These are phyloP conservation scores for Lycopodina hypogea DNA, from an alignment of 37 sponge, comb jelly and placozoan species.

Conservation along the genomic window DNA sequence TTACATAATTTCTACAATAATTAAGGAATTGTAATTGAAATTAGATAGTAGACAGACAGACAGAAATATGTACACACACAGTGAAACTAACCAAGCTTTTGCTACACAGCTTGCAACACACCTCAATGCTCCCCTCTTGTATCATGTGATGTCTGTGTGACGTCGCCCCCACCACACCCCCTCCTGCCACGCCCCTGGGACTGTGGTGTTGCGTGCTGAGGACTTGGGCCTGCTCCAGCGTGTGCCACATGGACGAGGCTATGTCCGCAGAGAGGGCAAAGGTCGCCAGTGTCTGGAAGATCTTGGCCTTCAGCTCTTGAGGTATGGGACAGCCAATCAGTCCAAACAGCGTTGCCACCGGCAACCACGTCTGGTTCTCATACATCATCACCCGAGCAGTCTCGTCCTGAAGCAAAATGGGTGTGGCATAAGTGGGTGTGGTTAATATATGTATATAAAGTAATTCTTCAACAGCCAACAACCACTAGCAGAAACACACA, in stretches of 20 bases:
- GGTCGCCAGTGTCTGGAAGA: conserved; percentile 73
- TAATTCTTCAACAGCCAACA: too few relatives aligned
- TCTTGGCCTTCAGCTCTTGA: conserved; percentile 79
- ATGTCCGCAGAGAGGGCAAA: conserved; percentile 87
- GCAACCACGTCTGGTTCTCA: conserved; percentile 80
- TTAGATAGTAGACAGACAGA: too few relatives aligned
- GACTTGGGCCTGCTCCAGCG: conserved; percentile 69
- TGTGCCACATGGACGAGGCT: conserved; percentile 75
- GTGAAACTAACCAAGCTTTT: too few relatives aligned
- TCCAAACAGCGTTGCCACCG: conserved; percentile 77
- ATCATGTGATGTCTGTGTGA: not conserved
- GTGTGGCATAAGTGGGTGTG: too few relatives aligned
- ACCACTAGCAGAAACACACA: not conserved
- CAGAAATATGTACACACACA: too few relatives aligned
- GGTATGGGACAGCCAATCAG: conserved; percentile 89
- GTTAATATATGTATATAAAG: too few relatives aligned
- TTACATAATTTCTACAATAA: too few relatives aligned
- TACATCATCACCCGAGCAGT: conserved; percentile 78
- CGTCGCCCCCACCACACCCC: not conserved
- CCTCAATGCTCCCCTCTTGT: conserved; percentile 67
- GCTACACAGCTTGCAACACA: conserved; percentile 3
- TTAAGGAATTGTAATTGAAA: too few relatives aligned
- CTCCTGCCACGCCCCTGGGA: not conserved
- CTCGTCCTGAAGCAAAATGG: conserved; percentile 59
- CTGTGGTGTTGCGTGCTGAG: conserved; percentile 2